phyloP scores from a whole-genome alignment of 2,797 vertebrate species.

The Myotis myotis region DNA sequence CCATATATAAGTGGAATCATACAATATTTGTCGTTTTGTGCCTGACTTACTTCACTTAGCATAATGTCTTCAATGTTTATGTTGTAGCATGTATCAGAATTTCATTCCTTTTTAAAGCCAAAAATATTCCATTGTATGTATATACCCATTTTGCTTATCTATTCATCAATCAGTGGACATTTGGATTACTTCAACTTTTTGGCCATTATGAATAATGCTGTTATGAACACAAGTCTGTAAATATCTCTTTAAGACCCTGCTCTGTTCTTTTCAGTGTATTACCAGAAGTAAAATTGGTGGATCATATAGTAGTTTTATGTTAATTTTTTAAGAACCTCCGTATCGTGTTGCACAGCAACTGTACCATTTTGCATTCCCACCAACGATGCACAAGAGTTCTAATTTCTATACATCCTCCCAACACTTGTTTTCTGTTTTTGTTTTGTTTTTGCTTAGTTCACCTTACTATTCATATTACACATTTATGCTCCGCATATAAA shows the following conservation, averaged over 20 bases:
- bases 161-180: too few species aligned
- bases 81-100: not conserved
- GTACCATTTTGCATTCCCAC: too few species aligned
- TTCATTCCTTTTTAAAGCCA: not conserved
- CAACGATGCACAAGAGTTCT: too few species aligned
- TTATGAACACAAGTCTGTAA: not conserved
- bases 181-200: too few species aligned
- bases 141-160: too few species aligned
- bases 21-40: not conserved
- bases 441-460: not conserved
- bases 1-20: too few species aligned
- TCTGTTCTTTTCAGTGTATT: not conserved
- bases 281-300: not conserved
- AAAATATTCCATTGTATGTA: too few species aligned
- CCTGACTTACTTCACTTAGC: not conserved
- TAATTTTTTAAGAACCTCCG: not conserved
- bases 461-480: not conserved
- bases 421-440: too few species aligned
- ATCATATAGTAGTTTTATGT: not conserved
- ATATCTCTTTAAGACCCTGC: not conserved
- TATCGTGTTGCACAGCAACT: not conserved
- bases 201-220: not conserved
- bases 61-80: not conserved
- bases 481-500: slow-evolving; percentile 2
- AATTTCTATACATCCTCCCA: too few species aligned